Evolutionary conservation across 2,888 invertebrate species (phyloP), one percentile per base, ranked within the genome.

Genomic region (Diarsia mendica): DNA sequence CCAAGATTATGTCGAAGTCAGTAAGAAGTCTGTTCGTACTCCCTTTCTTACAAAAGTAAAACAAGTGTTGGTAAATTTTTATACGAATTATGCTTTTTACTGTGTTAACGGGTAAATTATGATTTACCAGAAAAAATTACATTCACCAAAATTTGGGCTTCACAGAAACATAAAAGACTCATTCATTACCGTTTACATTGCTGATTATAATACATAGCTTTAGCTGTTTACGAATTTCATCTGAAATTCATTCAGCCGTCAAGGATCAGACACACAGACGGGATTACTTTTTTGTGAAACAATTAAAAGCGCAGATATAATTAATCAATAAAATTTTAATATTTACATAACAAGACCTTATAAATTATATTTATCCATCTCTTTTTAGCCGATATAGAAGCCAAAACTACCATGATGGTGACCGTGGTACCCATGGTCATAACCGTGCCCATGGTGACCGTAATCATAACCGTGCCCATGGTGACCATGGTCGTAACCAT

Each of bases 311-410:
- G 10, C 44, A 18, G 15, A 69, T 49, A 13, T 20, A 61, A 15
- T 18, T 4, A 39, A 18, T n/a, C 13, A 66, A 55, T 10, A 28
- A 28, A 28, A 39, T 58, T 39, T 69, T 60, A 66, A 53, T 72
- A 60, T 49, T 39, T 39, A 9, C 33, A 28, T 28, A 72, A 39
- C 48, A 39, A 39, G 18, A 58, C 20, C 39, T 0, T 3, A 20
- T 20, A 3, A 61, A 72, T 67, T 58, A 49, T 49, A 61, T 67
- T 67, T 58, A 49, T 49, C 49, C 23, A 39, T 39, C 18, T n/a
- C 23, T 2, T 46, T 39, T 63, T 39, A 63, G 20, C n/a, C 13
- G 39, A 20, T 13, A 23, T 2, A 23, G 13, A 5, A 6, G 23
- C 23, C 55, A 11, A 11, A 61, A 4, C 60, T 10, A 10, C 60